Base-by-base conservation (phyloP, 2,888 invertebrate species). In the Allacma fusca region DNA sequence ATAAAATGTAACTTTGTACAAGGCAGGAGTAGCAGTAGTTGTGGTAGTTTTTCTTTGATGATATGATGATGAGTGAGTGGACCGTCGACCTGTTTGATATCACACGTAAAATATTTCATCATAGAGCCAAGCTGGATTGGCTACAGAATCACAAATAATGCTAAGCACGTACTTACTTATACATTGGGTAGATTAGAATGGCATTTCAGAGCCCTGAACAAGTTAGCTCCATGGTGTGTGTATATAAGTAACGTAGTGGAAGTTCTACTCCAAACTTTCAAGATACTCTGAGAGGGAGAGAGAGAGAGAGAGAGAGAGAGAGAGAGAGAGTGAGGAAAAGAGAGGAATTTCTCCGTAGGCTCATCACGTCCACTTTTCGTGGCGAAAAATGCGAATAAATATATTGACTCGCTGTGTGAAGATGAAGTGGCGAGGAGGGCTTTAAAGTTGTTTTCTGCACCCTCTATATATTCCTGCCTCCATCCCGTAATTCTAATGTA, bases 321-420 rank as follows among this genome's bases (percentile, higher is more conserved):
- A n/a, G n/a, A n/a, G n/a, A 13, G 7, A 40, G 40, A 9, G 40
- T 13, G 40, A 40, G 40, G 40, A 40, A 40, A 50, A n/a, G 19
- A n/a, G n/a, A 13, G 75, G 75, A 78, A 78, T 78, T 78, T 78
- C 78, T 75, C 78, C 78, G 78, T 78, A 75, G 78, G 78, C 78
- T 75, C 64, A 75, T 78, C 78, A 78, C 78, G 78, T 78, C 75
- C 75, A 78, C 71, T 78, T 78, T 78, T 78, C 78, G 72, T 78
- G 75, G 78, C 78, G 78, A 78, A 78, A 78, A 75, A 75, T 59
- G 78, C 71, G 75, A 78, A 62, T 62, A 62, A 62, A 65, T 57
- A 23, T 71, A 43, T 76, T 69, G 64, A 73, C 74, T 62, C 62
- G 24, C 34, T 68, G 68, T 68, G 40, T 29, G 68, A 68, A 68